Evolutionary conservation across 2,797 vertebrate species (phyloP).

Genomic region (Chanos chanos): DNA sequence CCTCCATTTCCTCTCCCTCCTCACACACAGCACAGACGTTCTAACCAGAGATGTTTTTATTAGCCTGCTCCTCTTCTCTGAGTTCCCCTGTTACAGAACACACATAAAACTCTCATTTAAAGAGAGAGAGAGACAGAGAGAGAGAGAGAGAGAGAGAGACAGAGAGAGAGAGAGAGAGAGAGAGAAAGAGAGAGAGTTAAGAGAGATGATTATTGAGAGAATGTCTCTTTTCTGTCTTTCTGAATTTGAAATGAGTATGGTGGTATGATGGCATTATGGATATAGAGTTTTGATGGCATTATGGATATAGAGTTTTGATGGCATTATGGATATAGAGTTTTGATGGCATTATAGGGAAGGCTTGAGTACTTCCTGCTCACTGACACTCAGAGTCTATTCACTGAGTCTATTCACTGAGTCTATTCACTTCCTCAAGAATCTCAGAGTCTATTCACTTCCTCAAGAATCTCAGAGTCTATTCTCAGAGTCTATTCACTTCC

Average conservation of each 20-base stretch:
- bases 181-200: background rate
- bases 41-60: too few species aligned
- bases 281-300: background rate
- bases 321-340: background rate
- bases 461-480: too few species aligned
- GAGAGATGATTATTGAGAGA: background rate
- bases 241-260: slow-evolving; percentile 13
- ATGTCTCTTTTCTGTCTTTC: background rate
- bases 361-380: background rate
- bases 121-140: background rate
- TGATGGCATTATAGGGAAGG: background rate
- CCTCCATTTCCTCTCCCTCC: too few species aligned
- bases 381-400: slow-evolving; percentile 11
- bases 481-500: too few species aligned
- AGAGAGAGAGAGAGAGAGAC: background rate
- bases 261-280: background rate
- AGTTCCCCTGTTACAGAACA: too few species aligned
- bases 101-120: background rate
- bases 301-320: background rate
- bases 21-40: too few species aligned
- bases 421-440: too few species aligned
- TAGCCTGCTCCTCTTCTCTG: too few species aligned
- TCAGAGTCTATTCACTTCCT: too few species aligned
- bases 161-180: background rate
- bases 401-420: too few species aligned